These are phyloP conservation scores for Aporophyla nigra DNA, from an alignment of 2,888 invertebrate genomes.

Conservation along the genomic window DNA sequence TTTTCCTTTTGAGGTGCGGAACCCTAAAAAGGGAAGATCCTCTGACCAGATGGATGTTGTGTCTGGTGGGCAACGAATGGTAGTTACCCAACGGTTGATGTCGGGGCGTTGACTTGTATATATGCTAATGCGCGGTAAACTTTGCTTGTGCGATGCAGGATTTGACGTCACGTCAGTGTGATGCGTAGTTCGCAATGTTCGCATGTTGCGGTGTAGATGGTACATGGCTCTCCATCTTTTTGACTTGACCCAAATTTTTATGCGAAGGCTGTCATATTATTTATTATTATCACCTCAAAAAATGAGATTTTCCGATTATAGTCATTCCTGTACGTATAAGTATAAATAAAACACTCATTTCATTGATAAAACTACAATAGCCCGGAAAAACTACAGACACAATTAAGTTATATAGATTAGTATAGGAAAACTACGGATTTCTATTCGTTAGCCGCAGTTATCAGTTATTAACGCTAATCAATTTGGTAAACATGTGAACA, in stretches of 20 bases:
- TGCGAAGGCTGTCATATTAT: not conserved
- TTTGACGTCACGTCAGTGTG: too few species aligned
- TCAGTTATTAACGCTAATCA: conserved; percentile 18
- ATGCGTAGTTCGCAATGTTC: too few species aligned
- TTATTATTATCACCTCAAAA: not conserved
- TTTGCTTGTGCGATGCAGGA: too few species aligned
- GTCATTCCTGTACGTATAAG: not conserved
- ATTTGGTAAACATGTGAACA: not conserved
- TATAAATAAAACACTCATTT: not conserved
- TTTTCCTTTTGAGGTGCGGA: too few species aligned
- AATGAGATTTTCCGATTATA: not conserved
- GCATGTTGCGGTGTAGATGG: too few species aligned
- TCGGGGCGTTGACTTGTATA: too few species aligned
- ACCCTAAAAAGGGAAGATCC: too few species aligned
- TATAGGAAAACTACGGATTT: not conserved
- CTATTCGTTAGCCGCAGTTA: not conserved
- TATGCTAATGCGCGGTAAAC: too few species aligned
- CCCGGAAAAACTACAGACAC: too few species aligned
- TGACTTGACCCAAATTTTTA: not conserved
- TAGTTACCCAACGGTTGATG: too few species aligned
- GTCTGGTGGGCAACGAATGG: too few species aligned
- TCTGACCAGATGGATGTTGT: too few species aligned
- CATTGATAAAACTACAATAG: not conserved
- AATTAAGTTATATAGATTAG: not conserved
- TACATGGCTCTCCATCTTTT: not conserved